A percentile compares a stretch with the other conserved stretches of the same genome.
phyloP scores from a whole-genome alignment of 2,113 vertebrate species.

The Stigmatopora argus region DNA sequence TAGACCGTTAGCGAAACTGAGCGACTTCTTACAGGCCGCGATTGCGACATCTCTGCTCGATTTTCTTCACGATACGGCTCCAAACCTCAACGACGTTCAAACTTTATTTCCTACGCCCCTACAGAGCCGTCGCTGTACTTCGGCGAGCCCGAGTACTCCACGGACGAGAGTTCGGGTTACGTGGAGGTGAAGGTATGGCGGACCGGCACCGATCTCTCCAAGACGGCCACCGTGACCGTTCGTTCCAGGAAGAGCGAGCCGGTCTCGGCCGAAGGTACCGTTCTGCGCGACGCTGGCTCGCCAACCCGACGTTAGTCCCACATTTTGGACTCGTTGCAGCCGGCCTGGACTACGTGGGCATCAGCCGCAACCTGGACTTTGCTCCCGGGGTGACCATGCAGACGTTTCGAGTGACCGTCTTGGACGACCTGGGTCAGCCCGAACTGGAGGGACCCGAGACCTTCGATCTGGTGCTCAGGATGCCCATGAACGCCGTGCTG shows the following conservation, averaged over 20 bases:
- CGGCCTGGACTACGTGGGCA: conserved; percentile 78
- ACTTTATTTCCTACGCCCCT: no score
- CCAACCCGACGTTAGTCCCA: not conserved
- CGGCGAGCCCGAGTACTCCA: conserved; percentile 68
- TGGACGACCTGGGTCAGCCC: conserved; percentile 77
- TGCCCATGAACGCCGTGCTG: conserved; percentile 75
- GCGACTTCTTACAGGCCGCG: no score
- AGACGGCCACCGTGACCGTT: conserved; percentile 73
- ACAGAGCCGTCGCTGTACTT: conserved; percentile 79
- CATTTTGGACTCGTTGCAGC: conserved; percentile 54
- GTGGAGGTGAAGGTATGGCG: conserved; percentile 79
- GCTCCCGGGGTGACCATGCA: conserved; percentile 76
- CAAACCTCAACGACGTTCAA: no score
- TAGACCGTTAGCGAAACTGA: no score
- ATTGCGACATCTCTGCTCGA: no score
- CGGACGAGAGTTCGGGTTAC: conserved; percentile 74
- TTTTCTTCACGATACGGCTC: no score
- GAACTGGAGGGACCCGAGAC: conserved; percentile 76
- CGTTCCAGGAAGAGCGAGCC: conserved; percentile 75
- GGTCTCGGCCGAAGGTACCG: conserved; percentile 76
- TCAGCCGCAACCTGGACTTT: conserved; percentile 80
- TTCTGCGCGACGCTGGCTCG: not conserved
- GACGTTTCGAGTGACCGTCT: conserved; percentile 76
- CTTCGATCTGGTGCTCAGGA: conserved; percentile 78
- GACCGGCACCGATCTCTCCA: conserved; percentile 79